A percentile compares a stretch with the other conserved stretches of the same genome.
These are phyloP conservation scores for Alloscopus bannaensis DNA, from an alignment of 2,888 invertebrate species.

Conservation along the genomic window DNA sequence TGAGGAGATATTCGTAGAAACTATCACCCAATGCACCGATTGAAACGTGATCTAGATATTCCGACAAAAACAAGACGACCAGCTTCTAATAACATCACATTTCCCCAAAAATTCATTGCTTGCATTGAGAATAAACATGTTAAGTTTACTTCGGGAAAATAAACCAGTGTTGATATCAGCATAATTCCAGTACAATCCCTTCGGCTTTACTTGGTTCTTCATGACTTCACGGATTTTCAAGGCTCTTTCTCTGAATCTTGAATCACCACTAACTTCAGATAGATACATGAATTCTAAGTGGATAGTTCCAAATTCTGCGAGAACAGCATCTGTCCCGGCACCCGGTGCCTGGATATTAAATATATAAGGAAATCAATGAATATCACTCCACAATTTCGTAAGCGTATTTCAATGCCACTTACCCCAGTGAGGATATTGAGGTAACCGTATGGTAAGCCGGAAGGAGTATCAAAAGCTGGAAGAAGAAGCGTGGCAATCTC, in stretches of 20 bases:
- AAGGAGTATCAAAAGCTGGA: conserved; percentile 97
- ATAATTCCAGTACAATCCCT: conserved; percentile 71
- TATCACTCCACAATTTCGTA: neutral
- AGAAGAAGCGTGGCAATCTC: conserved; percentile 94
- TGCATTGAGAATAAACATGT: neutral
- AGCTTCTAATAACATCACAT: neutral
- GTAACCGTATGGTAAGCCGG: conserved; percentile 95
- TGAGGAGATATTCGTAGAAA: conserved; percentile 98
- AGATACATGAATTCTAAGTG: conserved; percentile 98
- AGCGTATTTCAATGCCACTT: conserved; percentile 2
- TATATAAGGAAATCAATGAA: neutral
- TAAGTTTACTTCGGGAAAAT: conserved; percentile 64
- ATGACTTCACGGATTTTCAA: conserved; percentile 81
- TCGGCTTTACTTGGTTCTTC: conserved; percentile 66
- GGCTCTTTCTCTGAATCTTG: conserved; percentile 91
- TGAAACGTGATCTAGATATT: conserved; percentile 86
- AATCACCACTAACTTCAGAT: conserved; percentile 94
- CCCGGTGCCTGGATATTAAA: conserved; percentile 11
- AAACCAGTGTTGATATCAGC: conserved; percentile 66
- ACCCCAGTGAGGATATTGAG: conserved; percentile 77
- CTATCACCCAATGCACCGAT: conserved; percentile 98
- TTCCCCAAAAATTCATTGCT: neutral
- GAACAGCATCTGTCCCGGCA: conserved; percentile 78
- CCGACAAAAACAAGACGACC: neutral
- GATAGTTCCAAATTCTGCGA: conserved; percentile 95